Evolutionary conservation across 2,888 invertebrate genomes (phyloP).

Genomic region (Lasioglossum oenotherae): DNA sequence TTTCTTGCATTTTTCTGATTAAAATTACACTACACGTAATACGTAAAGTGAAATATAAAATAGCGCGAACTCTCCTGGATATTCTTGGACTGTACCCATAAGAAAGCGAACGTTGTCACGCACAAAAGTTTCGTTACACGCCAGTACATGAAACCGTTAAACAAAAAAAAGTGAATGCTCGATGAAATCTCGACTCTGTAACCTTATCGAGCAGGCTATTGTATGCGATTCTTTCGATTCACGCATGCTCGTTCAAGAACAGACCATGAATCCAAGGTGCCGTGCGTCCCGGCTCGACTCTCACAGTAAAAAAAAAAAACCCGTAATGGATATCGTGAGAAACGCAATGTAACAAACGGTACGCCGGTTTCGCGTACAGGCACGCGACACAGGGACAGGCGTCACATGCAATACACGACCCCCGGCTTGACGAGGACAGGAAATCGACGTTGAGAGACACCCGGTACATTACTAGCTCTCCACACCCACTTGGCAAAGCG

Average conservation of each 20-base stretch:
- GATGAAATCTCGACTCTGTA: not conserved
- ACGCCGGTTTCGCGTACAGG: slow-evolving; percentile 25
- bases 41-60: no score
- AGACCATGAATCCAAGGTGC: not conserved
- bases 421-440: slow-evolving; percentile 21
- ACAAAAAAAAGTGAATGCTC: not conserved
- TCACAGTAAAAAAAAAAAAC: slow-evolving; percentile 63
- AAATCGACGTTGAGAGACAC: slow-evolving; percentile 45
- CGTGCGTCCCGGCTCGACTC: slow-evolving; percentile 24
- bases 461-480: slow-evolving; percentile 49
- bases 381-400: slow-evolving; percentile 9
- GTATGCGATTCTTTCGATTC: not conserved
- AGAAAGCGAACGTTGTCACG: not conserved
- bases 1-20: no score
- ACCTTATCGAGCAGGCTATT: not conserved
- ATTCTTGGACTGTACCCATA: not conserved
- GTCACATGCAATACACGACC: not conserved
- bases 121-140: not conserved
- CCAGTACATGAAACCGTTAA: not conserved
- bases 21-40: no score
- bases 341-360: slow-evolving; percentile 54
- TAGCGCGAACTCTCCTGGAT: no score
- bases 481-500: slow-evolving; percentile 51
- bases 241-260: not conserved
- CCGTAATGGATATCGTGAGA: slow-evolving; percentile 74